phyloP scores from a whole-genome alignment of 1,140 invertebrate species.

The Pseudomyrmex cubaensis region DNA sequence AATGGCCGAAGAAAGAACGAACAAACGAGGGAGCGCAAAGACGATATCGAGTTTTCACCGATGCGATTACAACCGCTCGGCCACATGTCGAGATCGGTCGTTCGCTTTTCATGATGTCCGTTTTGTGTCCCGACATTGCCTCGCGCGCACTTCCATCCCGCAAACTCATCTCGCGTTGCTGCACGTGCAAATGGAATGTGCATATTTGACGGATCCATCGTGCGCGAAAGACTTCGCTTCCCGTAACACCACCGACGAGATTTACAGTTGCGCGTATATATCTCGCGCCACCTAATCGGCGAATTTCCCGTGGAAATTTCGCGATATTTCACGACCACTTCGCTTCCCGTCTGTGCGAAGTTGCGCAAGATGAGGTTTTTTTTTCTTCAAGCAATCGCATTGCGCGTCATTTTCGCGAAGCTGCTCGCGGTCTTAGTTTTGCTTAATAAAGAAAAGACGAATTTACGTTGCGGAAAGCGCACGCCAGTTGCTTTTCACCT shows the following conservation, averaged over 20 bases:
- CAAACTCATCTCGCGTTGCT: neutral
- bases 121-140: conserved; percentile 18
- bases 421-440: conserved; percentile 12
- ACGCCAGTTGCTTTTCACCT: neutral
- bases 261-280: conserved; percentile 34
- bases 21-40: neutral
- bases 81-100: conserved; percentile 28
- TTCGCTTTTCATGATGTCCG: conserved; percentile 17
- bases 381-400: too few relatives aligned
- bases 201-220: conserved; percentile 50
- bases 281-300: conserved; percentile 31
- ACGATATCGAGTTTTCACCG: conserved; percentile 41
- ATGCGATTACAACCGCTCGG: conserved; percentile 39
- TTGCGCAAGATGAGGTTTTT: neutral
- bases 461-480: neutral
- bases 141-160: conserved; percentile 15
- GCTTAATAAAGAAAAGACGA: conserved; percentile 24
- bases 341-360: neutral
- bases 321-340: conserved; percentile 21
- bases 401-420: conserved; percentile 4
- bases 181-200: conserved; percentile 37
- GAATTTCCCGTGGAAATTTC: conserved; percentile 47
- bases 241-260: conserved; percentile 8
- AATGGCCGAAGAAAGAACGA: neutral
- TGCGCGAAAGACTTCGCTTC: conserved; percentile 15